These are phyloP conservation scores for Microcebus jonahi DNA, from an alignment of 2,113 vertebrate genomes.

Conservation along the genomic window DNA sequence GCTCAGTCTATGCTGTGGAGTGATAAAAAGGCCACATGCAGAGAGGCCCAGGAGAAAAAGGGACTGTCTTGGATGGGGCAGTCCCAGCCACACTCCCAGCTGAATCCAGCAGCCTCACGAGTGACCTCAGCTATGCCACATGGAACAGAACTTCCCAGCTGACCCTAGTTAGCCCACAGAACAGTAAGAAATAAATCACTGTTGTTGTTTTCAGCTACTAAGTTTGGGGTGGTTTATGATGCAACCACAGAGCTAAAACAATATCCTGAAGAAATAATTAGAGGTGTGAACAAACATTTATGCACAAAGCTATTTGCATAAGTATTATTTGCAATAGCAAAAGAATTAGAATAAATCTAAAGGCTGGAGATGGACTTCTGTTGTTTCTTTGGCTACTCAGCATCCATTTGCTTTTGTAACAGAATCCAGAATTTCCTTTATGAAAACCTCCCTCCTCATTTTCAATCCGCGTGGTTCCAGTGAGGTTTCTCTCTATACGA, in stretches of 20 bases:
- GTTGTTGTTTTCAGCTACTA: neutral
- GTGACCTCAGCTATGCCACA: neutral
- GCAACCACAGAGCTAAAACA: neutral
- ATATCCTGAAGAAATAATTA: neutral
- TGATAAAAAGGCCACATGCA: neutral
- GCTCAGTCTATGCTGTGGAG: neutral
- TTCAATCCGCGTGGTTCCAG: neutral
- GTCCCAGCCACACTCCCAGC: neutral
- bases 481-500: neutral
- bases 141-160: neutral
- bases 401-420: neutral
- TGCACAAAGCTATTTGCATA: neutral
- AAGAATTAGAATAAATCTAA: neutral
- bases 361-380: neutral
- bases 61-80: neutral
- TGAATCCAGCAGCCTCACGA: neutral
- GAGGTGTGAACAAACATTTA: neutral
- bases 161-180: neutral
- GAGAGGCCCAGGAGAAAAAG: neutral
- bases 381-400: neutral
- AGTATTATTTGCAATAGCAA: neutral
- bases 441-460: neutral
- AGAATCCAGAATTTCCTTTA: constrained; percentile 23
- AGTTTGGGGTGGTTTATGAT: neutral
- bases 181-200: neutral